Conservation (phyloP, 2,113 vertebrate genomes). For the Lepus americanus region DNA sequence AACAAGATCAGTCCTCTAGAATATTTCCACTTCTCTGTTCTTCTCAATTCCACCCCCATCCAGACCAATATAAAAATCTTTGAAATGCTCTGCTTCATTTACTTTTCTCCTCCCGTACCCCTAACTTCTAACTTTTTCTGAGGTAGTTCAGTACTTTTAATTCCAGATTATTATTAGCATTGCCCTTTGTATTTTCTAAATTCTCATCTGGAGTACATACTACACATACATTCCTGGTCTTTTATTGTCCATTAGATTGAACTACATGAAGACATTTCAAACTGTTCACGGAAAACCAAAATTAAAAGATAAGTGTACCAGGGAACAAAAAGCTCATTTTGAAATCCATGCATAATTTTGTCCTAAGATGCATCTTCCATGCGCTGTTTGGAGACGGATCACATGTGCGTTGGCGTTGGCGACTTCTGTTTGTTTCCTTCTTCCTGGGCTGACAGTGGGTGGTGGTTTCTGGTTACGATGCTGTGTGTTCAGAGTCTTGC, state of each 20-base stretch:
- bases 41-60: background rate
- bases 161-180: background rate
- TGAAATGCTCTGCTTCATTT: background rate
- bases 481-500: background rate
- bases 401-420: accelerated
- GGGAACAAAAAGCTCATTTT: too few relatives aligned
- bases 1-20: background rate
- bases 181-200: background rate
- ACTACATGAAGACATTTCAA: too few relatives aligned
- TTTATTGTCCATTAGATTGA: background rate
- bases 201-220: background rate
- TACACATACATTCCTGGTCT: background rate
- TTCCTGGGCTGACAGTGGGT: background rate
- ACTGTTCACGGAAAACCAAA: too few relatives aligned
- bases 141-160: background rate
- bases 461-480: too few relatives aligned
- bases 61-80: background rate
- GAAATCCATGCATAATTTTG: too few relatives aligned
- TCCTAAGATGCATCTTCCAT: too few relatives aligned
- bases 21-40: background rate
- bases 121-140: background rate
- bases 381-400: too few relatives aligned
- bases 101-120: background rate
- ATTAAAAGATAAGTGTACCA: too few relatives aligned
- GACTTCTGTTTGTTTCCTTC: background rate